phyloP scores from a whole-genome alignment of 2,888 invertebrate species.

The Stenodema calcarata region DNA sequence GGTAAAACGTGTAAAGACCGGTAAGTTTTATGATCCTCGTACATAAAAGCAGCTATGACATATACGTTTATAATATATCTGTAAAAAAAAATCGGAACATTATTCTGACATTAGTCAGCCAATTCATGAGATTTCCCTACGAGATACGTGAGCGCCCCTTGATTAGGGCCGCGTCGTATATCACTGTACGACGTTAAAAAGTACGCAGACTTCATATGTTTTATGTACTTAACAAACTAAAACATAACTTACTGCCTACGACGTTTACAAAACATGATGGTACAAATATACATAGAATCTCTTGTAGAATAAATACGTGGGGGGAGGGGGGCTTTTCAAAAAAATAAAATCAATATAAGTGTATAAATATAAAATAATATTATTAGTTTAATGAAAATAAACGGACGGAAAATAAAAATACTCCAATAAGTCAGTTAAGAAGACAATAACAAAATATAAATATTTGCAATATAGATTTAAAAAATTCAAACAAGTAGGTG shows the following conservation, averaged over 20 bases:
- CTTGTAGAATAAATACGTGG: constrained; percentile 12
- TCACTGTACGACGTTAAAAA: neutral
- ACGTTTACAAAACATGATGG: constrained; percentile 25
- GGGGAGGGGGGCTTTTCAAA: neutral
- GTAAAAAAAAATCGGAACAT: neutral
- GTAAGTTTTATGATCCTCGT: neutral
- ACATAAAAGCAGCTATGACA: constrained; percentile 1
- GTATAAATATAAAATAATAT: neutral
- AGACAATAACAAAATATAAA: constrained; percentile 12
- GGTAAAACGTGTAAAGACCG: constrained; percentile 31
- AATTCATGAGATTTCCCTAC: neutral
- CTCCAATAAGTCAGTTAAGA: neutral
- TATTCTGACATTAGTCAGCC: neutral
- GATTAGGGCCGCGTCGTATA: neutral
- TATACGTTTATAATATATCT: neutral
- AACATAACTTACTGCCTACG: neutral
- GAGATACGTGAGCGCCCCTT: neutral
- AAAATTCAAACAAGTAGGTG: neutral
- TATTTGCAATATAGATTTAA: neutral
- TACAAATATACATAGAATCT: constrained; percentile 31
- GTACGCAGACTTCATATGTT: neutral
- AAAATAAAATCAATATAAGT: neutral
- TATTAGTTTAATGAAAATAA: neutral
- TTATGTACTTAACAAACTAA: neutral
- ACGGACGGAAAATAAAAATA: constrained; percentile 33